Percentiles rank a stretch among this genome's conserved stretches.
phyloP scores from a whole-genome alignment of 2,797 vertebrate species.

The Loriculus beryllinus region DNA sequence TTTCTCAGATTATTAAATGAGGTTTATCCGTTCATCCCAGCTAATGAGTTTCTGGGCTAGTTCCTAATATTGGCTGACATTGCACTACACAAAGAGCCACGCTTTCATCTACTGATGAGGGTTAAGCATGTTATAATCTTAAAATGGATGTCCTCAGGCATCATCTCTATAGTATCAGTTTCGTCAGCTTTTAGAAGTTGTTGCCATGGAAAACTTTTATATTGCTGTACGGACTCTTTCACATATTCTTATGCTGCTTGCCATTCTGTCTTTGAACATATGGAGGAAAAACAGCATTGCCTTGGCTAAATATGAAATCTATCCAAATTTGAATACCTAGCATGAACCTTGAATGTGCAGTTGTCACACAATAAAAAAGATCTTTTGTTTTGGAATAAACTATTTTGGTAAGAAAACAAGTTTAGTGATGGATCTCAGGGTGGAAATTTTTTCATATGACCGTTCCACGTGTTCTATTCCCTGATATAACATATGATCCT shows the following conservation, averaged over 20 bases:
- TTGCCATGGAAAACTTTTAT: conserved; percentile 62
- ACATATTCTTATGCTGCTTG: conserved; percentile 23
- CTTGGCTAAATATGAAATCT: background rate
- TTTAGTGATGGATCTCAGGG: background rate
- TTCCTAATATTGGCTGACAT: conserved; percentile 10
- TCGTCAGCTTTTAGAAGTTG: conserved; percentile 38
- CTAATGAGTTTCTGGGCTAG: background rate
- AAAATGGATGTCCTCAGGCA: conserved; percentile 44
- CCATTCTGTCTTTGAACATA: conserved; percentile 33
- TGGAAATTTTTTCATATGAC: background rate
- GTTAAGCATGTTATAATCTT: conserved; percentile 35
- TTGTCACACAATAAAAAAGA: background rate
- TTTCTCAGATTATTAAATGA: background rate
- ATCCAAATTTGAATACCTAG: background rate
- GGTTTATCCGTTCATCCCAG: background rate
- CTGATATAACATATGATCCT: background rate
- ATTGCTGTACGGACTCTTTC: conserved; percentile 21
- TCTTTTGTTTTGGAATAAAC: background rate
- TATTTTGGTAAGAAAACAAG: background rate
- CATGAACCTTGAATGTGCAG: background rate
- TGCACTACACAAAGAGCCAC: background rate
- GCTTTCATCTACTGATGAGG: conserved; percentile 7
- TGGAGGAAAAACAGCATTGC: background rate
- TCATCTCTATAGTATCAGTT: background rate
- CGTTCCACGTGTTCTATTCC: background rate